These are phyloP conservation scores for Pseudochirops cupreus DNA, from an alignment of 2,797 vertebrate genomes.

Conservation along the genomic window DNA sequence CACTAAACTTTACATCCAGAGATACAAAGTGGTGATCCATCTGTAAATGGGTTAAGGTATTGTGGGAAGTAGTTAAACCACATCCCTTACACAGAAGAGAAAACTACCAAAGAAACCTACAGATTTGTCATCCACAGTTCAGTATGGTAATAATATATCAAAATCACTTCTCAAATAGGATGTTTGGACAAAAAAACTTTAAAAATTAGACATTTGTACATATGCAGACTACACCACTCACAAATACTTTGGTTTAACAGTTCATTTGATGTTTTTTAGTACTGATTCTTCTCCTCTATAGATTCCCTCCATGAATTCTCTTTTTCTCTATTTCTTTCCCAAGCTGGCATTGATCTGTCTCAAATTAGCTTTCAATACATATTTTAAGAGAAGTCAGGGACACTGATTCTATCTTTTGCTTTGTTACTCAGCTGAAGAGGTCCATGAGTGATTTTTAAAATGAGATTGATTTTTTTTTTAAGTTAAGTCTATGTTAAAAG, in stretches of 20 bases:
- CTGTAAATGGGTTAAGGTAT: not conserved
- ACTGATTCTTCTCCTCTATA: not conserved
- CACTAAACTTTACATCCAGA: not conserved
- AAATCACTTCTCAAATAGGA: slow-evolving; percentile 50
- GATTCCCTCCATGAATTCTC: slow-evolving; percentile 20
- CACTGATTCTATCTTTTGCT: not conserved
- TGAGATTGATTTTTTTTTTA: not conserved
- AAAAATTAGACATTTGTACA: slow-evolving; percentile 71
- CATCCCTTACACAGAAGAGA: slow-evolving; percentile 5
- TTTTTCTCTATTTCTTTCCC: slow-evolving; percentile 43
- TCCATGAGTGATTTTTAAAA: not conserved
- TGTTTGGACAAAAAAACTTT: slow-evolving; percentile 37
- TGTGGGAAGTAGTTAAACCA: not conserved
- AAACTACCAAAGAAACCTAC: not conserved
- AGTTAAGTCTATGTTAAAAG: not conserved
- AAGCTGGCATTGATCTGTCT: slow-evolving; percentile 17
- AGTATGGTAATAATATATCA: not conserved
- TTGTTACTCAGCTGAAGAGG: not conserved
- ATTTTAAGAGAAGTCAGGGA: not conserved
- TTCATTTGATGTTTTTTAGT: slow-evolving; percentile 1
- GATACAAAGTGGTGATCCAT: not conserved
- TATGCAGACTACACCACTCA: slow-evolving; percentile 54
- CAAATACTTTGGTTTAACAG: slow-evolving; percentile 29
- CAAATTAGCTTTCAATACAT: slow-evolving; percentile 8
- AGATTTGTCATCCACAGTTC: slow-evolving; percentile 13